Evolutionary conservation across 2,113 vertebrate species (phyloP).

Genomic region (Lophochroa leadbeateri): DNA sequence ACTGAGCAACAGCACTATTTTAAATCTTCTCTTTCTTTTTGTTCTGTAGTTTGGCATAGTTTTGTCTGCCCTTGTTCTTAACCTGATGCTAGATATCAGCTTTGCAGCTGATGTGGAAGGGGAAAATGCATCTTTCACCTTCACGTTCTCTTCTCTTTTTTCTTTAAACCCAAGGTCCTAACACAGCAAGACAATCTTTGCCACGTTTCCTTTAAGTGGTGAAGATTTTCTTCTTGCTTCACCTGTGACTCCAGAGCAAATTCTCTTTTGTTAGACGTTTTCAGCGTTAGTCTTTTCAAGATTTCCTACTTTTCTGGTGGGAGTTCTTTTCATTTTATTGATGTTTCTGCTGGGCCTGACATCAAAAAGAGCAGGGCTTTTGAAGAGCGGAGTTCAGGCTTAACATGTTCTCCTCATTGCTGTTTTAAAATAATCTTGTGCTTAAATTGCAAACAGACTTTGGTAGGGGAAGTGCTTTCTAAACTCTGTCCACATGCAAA

Average conservation of each 20-base stretch:
- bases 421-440: not conserved
- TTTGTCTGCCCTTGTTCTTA: not conserved
- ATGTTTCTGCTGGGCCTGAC: slow-evolving; percentile 3
- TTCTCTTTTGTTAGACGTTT: slow-evolving; percentile 20
- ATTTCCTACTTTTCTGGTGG: slow-evolving; percentile 19
- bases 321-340: slow-evolving; percentile 28
- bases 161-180: slow-evolving; percentile 17
- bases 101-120: not conserved
- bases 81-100: not conserved
- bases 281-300: slow-evolving; percentile 43
- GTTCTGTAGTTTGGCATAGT: not conserved
- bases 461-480: not conserved
- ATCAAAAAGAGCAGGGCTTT: not conserved
- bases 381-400: not conserved
- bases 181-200: not conserved
- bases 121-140: not conserved
- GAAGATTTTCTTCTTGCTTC: slow-evolving; percentile 47
- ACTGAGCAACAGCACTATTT: not conserved
- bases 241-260: slow-evolving; percentile 50
- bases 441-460: not conserved
- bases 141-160: not conserved
- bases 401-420: not conserved
- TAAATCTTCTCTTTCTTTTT: not conserved
- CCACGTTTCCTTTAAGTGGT: slow-evolving; percentile 21
- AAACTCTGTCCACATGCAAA: too few relatives aligned